Evolutionary conservation across 1,140 invertebrate species (phyloP), one percentile per base, ranked within the genome.

Genomic region (Coelopa frigida): DNA sequence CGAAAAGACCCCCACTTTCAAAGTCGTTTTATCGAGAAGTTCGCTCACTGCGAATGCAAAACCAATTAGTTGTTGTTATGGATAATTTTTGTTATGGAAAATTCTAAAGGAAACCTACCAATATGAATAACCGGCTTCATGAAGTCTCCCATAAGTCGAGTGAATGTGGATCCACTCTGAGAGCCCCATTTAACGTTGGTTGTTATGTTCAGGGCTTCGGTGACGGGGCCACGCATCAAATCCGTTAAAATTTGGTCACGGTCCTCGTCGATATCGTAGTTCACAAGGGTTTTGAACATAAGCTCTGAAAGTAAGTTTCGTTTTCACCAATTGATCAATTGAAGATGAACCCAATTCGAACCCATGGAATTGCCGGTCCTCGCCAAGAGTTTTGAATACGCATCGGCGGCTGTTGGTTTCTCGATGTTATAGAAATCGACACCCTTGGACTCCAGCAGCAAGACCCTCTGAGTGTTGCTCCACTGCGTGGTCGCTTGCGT

Each of bases 401-500:
- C 22, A 18, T 57, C 56, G 5, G 54, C 63, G 5, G 46, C 45
- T 0, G 59, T 68, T 7, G 58, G 54, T 7, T 50, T 78, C 8
- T 89, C 61, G 49, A 92, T 83, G 59, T 91, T 88, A 55, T 91
- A 91, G 57, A 88, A 89, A 57, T 88, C 82, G 7, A 90, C 80
- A 21, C 74, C 76, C 36, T 75, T 70, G 0, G 85, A 82, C 12
- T 69, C 64, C 4, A 50, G 5, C 4, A 74, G 46, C 44, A 87
- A 74, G 1, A 80, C 72, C 6, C 24, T 22, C 70, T 90, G 83
- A 0, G 83, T 81, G 1, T 50, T 22, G 20, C 68, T 56, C 83
- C 84, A 90, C 26, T 78, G 69, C 1, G 54, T 20, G 0, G 85
- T 87, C 0, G 87, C 84, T 35, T 61, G 33, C 0, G 38, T 39